Evolutionary conservation across 2,888 invertebrate species (phyloP).

Genomic region (Metacarcinus magister): DNA sequence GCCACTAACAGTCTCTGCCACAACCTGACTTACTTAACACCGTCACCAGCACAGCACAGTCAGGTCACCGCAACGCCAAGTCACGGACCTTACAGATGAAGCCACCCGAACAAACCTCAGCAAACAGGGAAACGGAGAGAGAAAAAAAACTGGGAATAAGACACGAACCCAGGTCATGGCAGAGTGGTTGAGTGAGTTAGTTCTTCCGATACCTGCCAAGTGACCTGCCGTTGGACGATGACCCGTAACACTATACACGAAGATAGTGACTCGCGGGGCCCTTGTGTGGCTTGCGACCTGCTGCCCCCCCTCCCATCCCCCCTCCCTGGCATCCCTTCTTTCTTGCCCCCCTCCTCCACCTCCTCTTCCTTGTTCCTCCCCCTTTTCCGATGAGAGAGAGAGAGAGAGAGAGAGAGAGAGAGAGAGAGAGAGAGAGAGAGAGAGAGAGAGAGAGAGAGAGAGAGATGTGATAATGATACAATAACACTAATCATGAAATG

Average conservation of each 20-base stretch:
- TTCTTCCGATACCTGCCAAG: conserved; percentile 34
- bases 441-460: background rate
- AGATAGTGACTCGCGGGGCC: conserved; percentile 51
- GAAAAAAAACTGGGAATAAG: background rate
- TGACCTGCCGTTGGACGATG: conserved; percentile 62
- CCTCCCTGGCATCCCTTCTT: background rate
- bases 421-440: conserved; percentile 39
- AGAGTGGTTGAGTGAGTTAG: background rate
- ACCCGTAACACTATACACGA: conserved; percentile 62
- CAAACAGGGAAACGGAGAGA: background rate
- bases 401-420: conserved; percentile 27
- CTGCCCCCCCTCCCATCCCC: background rate
- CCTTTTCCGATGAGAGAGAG: background rate
- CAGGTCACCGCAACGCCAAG: conserved; percentile 1
- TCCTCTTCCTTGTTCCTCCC: conserved; percentile 9
- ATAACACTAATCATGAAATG: background rate
- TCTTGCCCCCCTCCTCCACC: background rate
- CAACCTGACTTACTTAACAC: background rate
- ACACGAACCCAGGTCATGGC: conserved; percentile 10
- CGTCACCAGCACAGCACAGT: background rate
- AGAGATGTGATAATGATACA: background rate
- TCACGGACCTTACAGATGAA: background rate
- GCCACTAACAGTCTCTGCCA: background rate
- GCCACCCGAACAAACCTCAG: background rate
- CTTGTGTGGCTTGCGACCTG: conserved; percentile 64